Evolutionary conservation across 1,140 invertebrate genomes (phyloP).

Genomic region (Trachelipus rathkii): DNA sequence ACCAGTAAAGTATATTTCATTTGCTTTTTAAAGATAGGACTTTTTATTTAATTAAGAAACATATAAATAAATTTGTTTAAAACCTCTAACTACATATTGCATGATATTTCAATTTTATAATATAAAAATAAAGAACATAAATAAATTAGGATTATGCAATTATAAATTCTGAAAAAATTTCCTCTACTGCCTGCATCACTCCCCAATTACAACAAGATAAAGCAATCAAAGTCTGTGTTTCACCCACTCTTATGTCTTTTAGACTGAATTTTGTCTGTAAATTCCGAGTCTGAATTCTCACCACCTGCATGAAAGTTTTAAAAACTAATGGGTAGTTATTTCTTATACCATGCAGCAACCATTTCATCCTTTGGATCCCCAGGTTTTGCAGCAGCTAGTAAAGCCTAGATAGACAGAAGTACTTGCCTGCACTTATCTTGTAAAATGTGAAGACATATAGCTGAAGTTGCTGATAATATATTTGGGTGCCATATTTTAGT

Average conservation of each 20-base stretch:
- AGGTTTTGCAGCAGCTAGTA: constrained; percentile 88
- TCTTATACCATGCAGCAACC: constrained; percentile 94
- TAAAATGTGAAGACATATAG: no score
- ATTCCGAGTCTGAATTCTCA: constrained; percentile 55
- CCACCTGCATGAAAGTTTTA: constrained; percentile 86
- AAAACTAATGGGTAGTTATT: constrained; percentile 79
- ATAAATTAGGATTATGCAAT: no score
- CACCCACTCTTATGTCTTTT: constrained; percentile 79
- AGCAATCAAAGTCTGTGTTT: constrained; percentile 54
- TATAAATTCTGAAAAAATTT: constrained; percentile 72
- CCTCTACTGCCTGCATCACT: constrained; percentile 80
- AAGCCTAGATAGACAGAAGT: constrained; percentile 81
- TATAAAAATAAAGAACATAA: no score
- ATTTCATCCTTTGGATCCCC: constrained; percentile 95
- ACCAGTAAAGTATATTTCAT: no score
- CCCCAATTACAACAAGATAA: constrained; percentile 87
- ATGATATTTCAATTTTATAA: no score
- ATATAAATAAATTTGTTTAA: no score
- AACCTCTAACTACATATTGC: no score
- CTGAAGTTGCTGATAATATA: no score
- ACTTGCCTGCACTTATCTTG: no score
- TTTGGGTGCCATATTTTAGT: no score
- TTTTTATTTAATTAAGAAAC: no score
- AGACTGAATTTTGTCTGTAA: constrained; percentile 75
- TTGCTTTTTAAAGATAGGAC: no score